Evolutionary conservation across 2,888 invertebrate genomes (phyloP).

Genomic region (Psococerastis gibbosa): DNA sequence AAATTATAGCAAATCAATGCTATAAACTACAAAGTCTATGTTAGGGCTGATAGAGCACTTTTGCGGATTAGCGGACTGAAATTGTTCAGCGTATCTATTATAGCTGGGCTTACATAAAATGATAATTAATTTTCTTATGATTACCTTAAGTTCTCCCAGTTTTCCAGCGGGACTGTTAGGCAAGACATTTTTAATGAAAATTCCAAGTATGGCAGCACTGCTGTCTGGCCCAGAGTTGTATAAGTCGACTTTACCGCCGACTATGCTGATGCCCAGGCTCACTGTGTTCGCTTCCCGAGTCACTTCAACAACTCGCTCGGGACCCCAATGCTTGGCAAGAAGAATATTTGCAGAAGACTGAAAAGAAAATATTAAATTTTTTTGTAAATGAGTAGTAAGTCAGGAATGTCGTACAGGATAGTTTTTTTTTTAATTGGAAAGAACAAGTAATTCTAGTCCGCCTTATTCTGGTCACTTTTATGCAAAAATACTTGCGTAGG

Average conservation of each 20-base stretch:
- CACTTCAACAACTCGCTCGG: slow-evolving; percentile 54
- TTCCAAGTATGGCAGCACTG: slow-evolving; percentile 65
- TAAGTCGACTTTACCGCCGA: slow-evolving; percentile 81
- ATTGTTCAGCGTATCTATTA: neutral
- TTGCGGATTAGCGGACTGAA: no score
- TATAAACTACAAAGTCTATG: no score
- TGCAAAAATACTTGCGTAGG: no score
- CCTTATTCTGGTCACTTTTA: no score
- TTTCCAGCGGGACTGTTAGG: slow-evolving; percentile 84
- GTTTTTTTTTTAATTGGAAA: no score
- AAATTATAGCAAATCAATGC: no score
- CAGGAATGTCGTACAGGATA: no score
- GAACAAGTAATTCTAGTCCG: no score
- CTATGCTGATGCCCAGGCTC: slow-evolving; percentile 93
- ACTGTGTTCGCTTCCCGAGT: slow-evolving; percentile 47
- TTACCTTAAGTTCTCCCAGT: slow-evolving; percentile 68
- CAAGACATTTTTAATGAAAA: slow-evolving; percentile 94
- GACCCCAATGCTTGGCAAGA: slow-evolving; percentile 64
- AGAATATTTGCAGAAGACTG: slow-evolving; percentile 21
- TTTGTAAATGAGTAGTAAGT: no score
- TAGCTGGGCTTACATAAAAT: neutral
- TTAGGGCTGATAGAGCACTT: no score
- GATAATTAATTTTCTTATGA: no score
- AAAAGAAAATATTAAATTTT: no score
- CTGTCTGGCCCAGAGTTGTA: slow-evolving; percentile 46